A percentile compares a stretch with the other conserved stretches of the same genome.
Evolutionary conservation across 2,113 vertebrate genomes (phyloP).

Genomic region (Panthera uncia): DNA sequence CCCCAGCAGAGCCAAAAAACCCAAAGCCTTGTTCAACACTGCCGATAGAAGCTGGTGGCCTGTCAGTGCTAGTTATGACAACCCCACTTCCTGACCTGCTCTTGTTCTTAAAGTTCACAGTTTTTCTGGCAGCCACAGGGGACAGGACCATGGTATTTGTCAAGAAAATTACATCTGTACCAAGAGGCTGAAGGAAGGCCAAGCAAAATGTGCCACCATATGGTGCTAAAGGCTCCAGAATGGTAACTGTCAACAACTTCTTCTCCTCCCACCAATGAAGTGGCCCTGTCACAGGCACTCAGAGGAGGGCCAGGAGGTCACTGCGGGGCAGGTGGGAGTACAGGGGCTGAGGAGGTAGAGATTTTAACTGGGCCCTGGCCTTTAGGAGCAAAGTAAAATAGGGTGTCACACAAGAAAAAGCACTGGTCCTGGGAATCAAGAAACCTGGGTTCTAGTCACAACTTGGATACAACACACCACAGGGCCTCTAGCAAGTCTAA

Average conservation of each 20-base stretch:
- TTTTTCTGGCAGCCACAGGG: neutral
- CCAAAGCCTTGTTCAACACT: neutral
- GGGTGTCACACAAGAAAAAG: neutral
- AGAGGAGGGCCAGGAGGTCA: no score
- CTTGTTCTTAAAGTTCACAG: slow-evolving; percentile 33
- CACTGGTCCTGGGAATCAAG: neutral
- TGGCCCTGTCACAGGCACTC: neutral
- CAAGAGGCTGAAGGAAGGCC: neutral
- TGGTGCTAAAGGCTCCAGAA: neutral
- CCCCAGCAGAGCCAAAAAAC: neutral
- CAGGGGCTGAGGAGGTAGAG: no score
- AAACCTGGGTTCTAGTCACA: neutral
- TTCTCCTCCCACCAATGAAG: rapidly evolving
- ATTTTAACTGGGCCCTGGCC: no score
- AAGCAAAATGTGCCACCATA: neutral
- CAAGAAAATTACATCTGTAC: slow-evolving; percentile 4
- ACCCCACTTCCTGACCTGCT: neutral
- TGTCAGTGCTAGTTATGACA: neutral
- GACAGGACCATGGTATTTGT: neutral
- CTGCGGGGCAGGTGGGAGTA: rapidly evolving
- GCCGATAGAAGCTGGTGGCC: neutral
- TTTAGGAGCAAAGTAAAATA: neutral
- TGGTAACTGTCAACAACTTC: neutral
- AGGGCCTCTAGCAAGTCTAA: neutral
- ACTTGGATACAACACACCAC: no score